These are phyloP conservation scores for Panulirus ornatus DNA, from an alignment of 1,140 invertebrate genomes.

Conservation along the genomic window DNA sequence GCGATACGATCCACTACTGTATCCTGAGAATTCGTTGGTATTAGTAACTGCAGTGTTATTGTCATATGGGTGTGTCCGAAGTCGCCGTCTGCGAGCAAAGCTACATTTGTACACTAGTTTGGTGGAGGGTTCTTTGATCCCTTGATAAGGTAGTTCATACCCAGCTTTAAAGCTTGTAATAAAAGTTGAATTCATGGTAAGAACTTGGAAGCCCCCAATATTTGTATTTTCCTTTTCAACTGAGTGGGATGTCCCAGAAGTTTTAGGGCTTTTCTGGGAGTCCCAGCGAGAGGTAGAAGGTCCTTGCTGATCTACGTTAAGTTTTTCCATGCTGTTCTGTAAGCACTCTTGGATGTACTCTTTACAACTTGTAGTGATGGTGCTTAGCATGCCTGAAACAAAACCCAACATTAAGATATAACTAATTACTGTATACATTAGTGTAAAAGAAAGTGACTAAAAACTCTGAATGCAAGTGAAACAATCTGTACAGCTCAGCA, in stretches of 20 bases:
- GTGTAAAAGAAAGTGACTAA: not conserved
- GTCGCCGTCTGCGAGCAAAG: constrained; percentile 44
- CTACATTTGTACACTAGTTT: constrained; percentile 57
- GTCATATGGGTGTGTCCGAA: constrained; percentile 62
- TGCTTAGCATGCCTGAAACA: constrained; percentile 61
- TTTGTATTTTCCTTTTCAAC: constrained; percentile 63
- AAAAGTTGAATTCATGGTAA: constrained; percentile 64
- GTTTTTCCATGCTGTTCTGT: constrained; percentile 55
- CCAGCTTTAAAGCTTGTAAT: constrained; percentile 67
- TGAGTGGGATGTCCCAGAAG: constrained; percentile 13
- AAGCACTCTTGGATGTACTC: constrained; percentile 64
- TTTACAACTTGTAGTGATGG: constrained; percentile 52
- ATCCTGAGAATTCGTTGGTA: not conserved
- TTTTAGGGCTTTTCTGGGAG: constrained; percentile 36
- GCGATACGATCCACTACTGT: constrained; percentile 47
- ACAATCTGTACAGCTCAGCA: not conserved
- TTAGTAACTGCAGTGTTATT: constrained; percentile 22
- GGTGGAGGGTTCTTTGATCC: constrained; percentile 45
- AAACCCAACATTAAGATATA: not conserved
- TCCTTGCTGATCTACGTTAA: constrained; percentile 54
- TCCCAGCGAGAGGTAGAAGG: constrained; percentile 61
- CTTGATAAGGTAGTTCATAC: constrained; percentile 58
- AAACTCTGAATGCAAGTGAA: not conserved
- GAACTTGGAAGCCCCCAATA: constrained; percentile 57
- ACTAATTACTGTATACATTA: not conserved